These are phyloP conservation scores for Tadarida brasiliensis DNA, from an alignment of 2,797 vertebrate genomes.

Conservation along the genomic window DNA sequence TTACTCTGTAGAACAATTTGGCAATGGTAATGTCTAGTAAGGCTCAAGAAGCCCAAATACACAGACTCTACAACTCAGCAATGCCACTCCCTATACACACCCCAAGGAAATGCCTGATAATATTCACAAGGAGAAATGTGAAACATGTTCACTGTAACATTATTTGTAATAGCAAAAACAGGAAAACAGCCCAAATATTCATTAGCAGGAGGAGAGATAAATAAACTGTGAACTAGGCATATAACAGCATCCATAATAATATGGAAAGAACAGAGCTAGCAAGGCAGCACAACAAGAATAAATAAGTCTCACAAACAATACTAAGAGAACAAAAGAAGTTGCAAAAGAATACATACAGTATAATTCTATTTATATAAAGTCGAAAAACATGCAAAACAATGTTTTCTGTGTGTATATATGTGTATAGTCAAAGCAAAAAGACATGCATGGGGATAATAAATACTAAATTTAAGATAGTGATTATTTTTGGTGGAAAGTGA, in stretches of 20 bases:
- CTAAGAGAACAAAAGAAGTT: neutral
- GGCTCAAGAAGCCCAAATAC: neutral
- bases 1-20: neutral
- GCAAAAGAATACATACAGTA: neutral
- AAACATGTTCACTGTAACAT: neutral
- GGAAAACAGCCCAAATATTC: neutral
- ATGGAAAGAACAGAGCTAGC: neutral
- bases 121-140: neutral
- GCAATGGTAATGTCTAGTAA: neutral
- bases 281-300: neutral
- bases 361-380: neutral
- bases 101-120: neutral
- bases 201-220: neutral
- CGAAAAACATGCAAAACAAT: slow-evolving; percentile 29
- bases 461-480: neutral
- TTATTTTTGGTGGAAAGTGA: neutral
- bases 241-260: neutral
- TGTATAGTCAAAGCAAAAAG: neutral
- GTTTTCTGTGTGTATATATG: slow-evolving; percentile 1
- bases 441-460: neutral
- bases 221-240: neutral
- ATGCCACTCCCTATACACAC: neutral
- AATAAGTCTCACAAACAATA: neutral
- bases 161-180: slow-evolving; percentile 28
- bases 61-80: neutral